Base-by-base conservation (phyloP, 2,888 invertebrate genomes). In the Nebria brevicollis region DNA sequence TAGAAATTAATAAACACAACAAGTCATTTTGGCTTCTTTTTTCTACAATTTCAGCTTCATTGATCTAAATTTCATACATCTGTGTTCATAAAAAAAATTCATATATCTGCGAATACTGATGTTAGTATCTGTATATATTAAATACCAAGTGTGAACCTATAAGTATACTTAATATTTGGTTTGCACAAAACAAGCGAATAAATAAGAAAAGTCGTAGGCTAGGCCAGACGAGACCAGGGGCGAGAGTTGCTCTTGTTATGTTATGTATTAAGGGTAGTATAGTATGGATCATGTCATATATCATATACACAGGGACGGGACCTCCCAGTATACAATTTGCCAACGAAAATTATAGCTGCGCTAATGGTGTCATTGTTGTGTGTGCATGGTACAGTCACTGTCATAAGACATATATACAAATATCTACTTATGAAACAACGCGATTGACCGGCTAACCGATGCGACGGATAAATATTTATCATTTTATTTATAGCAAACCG, bases 251-350 rank as follows among this genome's bases (percentile, higher is more conserved):
- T 8, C 20, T 68, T 68, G 11, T 54, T 72, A n/a, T 72, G 34
- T 10, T 10, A 15, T 72, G 41, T 72, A 34, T 10, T 10, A 15
- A 42, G 73, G 73, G 34, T 43, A 41, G 20, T 41, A 26, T 42
- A 42, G 41, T n/a, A 25, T 70, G 73, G 34, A 34, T 43, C 68
- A 66, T 75, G 75, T 72, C 26, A 80, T 80, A 80, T 70, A 80
- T 80, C 80, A 80, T 76, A 76, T 34, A 66, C 68, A 34, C 41
- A 79, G 88, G 88, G 88, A 34, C 41, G 80, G 88, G 88, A 89
- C 88, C 89, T 88, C 89, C 89, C 88, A 89, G 87, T 81, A 88
- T 87, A 88, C 89, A 89, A 89, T 89, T 89, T 89, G 88, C 88
- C 88, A 88, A 34, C 34, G 34, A 34, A 88, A 88, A 88, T 88